These are phyloP conservation scores for Apolygus lucorum DNA, from an alignment of 1,140 invertebrate genomes.

Conservation along the genomic window DNA sequence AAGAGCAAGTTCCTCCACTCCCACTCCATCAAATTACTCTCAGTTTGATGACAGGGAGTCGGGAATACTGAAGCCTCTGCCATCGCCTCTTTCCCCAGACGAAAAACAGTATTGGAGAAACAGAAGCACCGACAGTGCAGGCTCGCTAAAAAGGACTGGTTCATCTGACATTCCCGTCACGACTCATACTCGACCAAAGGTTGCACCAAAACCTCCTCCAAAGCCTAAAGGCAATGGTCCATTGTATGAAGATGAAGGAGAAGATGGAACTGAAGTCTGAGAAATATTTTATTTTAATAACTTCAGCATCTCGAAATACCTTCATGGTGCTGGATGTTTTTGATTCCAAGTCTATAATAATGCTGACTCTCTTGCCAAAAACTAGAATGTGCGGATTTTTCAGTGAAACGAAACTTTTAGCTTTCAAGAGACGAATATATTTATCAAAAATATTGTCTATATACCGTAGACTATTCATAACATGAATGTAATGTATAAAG, in stretches of 20 bases:
- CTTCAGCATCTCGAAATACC: not conserved
- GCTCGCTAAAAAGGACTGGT: slow-evolving; percentile 18
- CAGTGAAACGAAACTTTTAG: too few species aligned
- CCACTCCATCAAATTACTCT: slow-evolving; percentile 39
- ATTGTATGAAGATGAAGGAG: slow-evolving; percentile 73
- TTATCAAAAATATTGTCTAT: not conserved
- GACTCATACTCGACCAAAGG: slow-evolving; percentile 46
- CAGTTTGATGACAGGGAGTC: slow-evolving; percentile 52
- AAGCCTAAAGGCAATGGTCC: slow-evolving; percentile 62
- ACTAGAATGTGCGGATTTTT: not conserved
- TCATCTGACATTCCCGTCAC: slow-evolving; percentile 23
- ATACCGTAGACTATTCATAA: not conserved
- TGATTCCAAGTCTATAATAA: not conserved
- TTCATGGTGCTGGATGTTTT: not conserved
- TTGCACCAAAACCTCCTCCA: slow-evolving; percentile 70
- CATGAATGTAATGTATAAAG: slow-evolving; percentile 2
- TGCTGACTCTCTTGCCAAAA: not conserved
- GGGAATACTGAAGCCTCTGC: slow-evolving; percentile 29
- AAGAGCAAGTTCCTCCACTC: slow-evolving; percentile 46
- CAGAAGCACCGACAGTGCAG: not conserved
- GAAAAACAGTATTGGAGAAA: not conserved
- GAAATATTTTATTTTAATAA: not conserved
- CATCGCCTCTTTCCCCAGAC: slow-evolving; percentile 23
- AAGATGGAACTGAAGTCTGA: slow-evolving; percentile 76
- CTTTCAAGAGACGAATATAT: not conserved